Evolutionary conservation across 2,888 invertebrate species (phyloP).

Genomic region (Thymelicus sylvestris): DNA sequence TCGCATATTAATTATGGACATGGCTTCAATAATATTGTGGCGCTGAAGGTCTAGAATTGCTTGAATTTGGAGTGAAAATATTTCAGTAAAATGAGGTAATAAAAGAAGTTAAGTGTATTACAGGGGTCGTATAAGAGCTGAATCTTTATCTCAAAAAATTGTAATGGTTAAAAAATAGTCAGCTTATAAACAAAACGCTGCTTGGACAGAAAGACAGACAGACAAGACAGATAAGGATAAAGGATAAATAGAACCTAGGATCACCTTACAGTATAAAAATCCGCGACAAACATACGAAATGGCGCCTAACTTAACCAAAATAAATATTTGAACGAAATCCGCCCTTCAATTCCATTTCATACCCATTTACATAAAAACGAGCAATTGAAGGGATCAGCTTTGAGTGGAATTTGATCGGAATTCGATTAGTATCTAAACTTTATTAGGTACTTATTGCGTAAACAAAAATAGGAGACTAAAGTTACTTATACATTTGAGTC

Average conservation of each 20-base stretch:
- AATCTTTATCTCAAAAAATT: neutral
- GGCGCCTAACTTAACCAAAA: constrained; percentile 12
- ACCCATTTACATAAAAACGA: constrained; percentile 23
- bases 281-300: neutral
- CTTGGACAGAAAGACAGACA: too few species aligned
- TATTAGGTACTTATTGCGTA: constrained; percentile 15
- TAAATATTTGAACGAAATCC: constrained; percentile 18
- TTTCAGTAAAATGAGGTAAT: neutral
- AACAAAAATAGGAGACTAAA: constrained; percentile 7
- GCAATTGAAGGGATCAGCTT: constrained; percentile 18
- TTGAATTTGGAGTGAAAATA: neutral
- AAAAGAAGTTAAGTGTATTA: neutral
- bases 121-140: neutral
- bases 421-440: constrained; percentile 26
- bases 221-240: too few species aligned
- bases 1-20: constrained; percentile 31
- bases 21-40: constrained; percentile 7
- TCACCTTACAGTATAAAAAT: too few species aligned
- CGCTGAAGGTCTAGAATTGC: constrained; percentile 2
- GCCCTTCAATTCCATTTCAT: constrained; percentile 27
- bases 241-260: too few species aligned
- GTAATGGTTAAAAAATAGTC: neutral
- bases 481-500: too few species aligned
- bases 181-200: too few species aligned
- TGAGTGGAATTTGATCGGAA: constrained; percentile 29